Base-by-base conservation (phyloP, 92 coral and sea anemone species). In the Phymanthus crucifer region DNA sequence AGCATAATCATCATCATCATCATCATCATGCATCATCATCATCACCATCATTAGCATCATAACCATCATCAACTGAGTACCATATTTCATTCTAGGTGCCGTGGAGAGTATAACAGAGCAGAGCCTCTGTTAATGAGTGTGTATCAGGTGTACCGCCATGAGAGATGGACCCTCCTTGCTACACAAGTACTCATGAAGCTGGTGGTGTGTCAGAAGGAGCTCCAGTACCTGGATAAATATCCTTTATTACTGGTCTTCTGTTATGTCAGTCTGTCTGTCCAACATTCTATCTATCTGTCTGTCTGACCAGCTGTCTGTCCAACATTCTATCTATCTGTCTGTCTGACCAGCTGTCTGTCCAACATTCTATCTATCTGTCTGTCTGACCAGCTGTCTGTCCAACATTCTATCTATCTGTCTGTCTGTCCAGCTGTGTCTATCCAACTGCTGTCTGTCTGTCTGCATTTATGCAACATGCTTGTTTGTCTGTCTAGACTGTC, bases 111-210 rank as follows among this genome's bases (percentile, higher is more conserved):
- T 40, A 83, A 87, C 50, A 89, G 79, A 18, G 99, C 98, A 1
- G 99, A 95, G 71, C 96, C 93, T 3, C 85, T 95, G 38, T 70
- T 95, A 4, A 77, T 78, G 37, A 93, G 94, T 64, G 97, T 90
- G 21, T 95, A 95, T 74, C 90, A 95, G 91, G 90, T 95, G 87
- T 95, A 93, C 82, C 89, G 90, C 35, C 95, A 87, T 18, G 99
- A 95, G 83, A 90, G 90, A 47, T 95, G 99, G 99, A 80, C 85
- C 0, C 88, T 88, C 19, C 87, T 95, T 32, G 92, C 98, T 34
- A 92, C 98, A 32, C 86, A 95, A 82, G 89, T 93, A 31, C 86
- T 95, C 14, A 84, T 95, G 43, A 88, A 89, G 64, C 88, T 95
- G 27, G 92, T 95, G 0, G 73, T 80, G 54, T 95, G 99, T 75